Conservation (phyloP, 2,888 invertebrate species). For the Calliopum simillimum region DNA sequence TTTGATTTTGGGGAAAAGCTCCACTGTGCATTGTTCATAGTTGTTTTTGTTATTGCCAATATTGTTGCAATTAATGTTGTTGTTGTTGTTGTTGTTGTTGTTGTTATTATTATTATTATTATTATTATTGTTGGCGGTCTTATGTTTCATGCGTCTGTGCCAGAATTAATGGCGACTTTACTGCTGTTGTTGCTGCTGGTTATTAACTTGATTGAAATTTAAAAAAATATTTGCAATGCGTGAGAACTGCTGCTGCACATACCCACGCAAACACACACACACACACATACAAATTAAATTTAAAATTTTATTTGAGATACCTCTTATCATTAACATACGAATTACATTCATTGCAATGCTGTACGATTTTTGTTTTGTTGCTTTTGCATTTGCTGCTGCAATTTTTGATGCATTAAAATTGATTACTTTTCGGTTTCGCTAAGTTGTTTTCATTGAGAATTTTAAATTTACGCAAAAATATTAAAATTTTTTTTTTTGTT, state of each 20-base stretch:
- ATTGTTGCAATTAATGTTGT: neutral
- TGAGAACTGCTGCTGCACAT: no score
- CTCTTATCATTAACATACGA: no score
- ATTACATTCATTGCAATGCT: no score
- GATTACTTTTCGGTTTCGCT: no score
- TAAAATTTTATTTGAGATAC: no score
- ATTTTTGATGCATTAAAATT: slow-evolving; percentile 1
- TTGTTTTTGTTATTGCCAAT: neutral
- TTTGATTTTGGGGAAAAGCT: no score
- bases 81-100: slow-evolving; percentile 3
- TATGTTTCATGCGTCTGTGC: slow-evolving; percentile 11
- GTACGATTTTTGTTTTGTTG: neutral
- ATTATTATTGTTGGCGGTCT: slow-evolving; percentile 10
- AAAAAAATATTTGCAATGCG: no score
- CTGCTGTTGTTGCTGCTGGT: neutral
- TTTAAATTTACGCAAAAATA: slow-evolving; percentile 1
- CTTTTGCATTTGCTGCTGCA: neutral
- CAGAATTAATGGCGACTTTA: slow-evolving; percentile 24
- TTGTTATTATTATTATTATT: slow-evolving; percentile 14
- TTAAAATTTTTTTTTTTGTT: neutral
- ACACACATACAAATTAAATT: no score
- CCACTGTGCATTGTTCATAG: no score
- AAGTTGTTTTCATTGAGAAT: slow-evolving; percentile 21
- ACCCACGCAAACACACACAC: no score
- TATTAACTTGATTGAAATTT: neutral